Evolutionary conservation across 2,797 vertebrate species (phyloP).

Genomic region (Coilia nasus): DNA sequence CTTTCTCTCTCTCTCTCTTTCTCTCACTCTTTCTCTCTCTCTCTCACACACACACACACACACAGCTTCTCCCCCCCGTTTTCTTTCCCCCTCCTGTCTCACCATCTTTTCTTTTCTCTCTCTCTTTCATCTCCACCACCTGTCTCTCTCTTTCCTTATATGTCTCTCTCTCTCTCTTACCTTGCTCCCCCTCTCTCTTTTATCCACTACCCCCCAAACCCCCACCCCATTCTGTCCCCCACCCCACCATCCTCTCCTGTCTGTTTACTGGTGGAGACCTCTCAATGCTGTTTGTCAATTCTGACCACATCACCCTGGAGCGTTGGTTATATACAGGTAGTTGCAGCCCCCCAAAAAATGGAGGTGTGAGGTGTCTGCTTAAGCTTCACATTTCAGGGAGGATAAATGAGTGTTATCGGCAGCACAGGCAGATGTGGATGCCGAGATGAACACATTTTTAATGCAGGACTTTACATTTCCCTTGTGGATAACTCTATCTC

Average conservation of each 20-base stretch:
- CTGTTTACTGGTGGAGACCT: not conserved
- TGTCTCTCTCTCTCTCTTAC: constrained; percentile 49
- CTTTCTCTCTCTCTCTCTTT: constrained; percentile 47
- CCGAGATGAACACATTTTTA: constrained; percentile 6
- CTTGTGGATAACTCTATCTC: constrained; percentile 26
- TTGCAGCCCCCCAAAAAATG: constrained; percentile 14
- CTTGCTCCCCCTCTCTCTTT: constrained; percentile 55
- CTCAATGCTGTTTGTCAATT: constrained; percentile 14
- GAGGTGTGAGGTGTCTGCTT: constrained; percentile 9
- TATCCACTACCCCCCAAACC: too few species aligned
- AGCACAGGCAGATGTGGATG: constrained; percentile 13
- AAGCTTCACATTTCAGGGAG: not conserved
- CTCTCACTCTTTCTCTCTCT: constrained; percentile 17
- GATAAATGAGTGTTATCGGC: constrained; percentile 1
- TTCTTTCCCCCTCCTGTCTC: constrained; percentile 40
- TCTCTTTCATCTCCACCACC: not conserved
- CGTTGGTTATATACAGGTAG: constrained; percentile 10
- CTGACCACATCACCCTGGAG: constrained; percentile 19
- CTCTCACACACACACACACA: constrained; percentile 40
- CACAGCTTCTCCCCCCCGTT: not conserved
- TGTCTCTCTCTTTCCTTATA: constrained; percentile 42
- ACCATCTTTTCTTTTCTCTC: not conserved
- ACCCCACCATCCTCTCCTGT: not conserved
- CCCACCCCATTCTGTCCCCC: constrained; percentile 25
- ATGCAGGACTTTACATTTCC: constrained; percentile 24